Conservation (phyloP, 2,797 vertebrate genomes). For the Accipiter minullus region DNA sequence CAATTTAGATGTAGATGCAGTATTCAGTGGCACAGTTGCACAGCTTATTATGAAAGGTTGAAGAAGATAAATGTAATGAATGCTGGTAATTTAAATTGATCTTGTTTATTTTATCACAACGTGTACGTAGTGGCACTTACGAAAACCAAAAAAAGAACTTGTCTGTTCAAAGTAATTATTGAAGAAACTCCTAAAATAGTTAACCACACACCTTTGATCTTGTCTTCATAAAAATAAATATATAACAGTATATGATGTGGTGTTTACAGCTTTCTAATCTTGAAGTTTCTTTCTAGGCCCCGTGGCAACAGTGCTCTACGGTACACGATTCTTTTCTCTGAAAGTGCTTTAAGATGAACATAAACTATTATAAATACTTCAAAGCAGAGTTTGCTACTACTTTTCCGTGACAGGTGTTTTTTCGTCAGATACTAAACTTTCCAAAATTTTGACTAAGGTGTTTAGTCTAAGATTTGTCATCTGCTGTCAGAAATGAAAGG, state of each 20-base stretch:
- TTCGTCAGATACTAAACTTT: neutral
- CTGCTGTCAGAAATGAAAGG: neutral
- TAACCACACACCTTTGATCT: neutral
- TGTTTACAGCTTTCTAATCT: neutral
- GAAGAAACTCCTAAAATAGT: neutral
- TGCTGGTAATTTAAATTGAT: neutral
- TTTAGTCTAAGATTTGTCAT: neutral
- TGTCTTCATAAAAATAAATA: neutral
- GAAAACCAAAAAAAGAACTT: neutral
- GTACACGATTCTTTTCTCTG: neutral
- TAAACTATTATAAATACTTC: neutral
- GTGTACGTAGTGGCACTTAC: neutral
- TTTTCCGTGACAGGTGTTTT: neutral
- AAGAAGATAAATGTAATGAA: neutral
- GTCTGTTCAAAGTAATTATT: neutral
- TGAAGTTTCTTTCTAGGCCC: neutral
- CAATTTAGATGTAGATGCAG: neutral
- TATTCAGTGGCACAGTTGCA: neutral
- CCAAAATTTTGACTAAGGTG: neutral
- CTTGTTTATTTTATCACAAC: neutral
- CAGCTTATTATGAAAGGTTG: neutral
- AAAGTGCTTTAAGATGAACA: neutral
- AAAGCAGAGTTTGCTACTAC: neutral
- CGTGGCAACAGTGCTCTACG: neutral
- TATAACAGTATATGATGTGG: neutral